Percentiles rank a stretch among this genome's conserved stretches.
Conservation (phyloP, 2,888 invertebrate genomes). For the Drosophila colorata region DNA sequence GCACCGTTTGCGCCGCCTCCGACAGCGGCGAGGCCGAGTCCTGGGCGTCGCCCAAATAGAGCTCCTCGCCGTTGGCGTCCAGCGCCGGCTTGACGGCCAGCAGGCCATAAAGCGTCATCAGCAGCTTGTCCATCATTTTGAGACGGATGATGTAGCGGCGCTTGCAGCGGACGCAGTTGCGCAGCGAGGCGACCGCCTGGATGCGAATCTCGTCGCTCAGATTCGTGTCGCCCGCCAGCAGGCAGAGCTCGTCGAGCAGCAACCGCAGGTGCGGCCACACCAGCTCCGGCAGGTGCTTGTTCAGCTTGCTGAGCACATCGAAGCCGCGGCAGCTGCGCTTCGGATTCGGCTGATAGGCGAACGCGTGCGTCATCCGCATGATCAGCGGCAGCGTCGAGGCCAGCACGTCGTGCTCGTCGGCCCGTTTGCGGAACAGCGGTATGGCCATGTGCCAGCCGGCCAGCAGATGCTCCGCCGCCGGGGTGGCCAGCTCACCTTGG, state of each 20-base stretch:
- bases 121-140: conserved; percentile 16
- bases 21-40: not conserved
- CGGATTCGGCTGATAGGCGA: conserved; percentile 11
- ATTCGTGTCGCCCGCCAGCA: not conserved
- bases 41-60: not conserved
- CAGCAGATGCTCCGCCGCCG: not conserved
- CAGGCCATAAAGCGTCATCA: not conserved
- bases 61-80: conserved; percentile 7
- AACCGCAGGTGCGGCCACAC: not conserved
- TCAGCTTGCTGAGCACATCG: conserved; percentile 4
- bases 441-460: not conserved
- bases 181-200: not conserved
- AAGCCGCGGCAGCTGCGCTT: conserved; percentile 9
- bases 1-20: conserved; percentile 5
- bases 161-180: conserved; percentile 1
- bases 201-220: conserved; percentile 3
- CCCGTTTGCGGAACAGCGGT: not conserved
- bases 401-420: not conserved
- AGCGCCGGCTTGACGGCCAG: conserved; percentile 3
- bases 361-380: not conserved
- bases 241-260: not conserved
- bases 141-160: not conserved
- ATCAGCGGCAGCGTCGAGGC: conserved; percentile 2
- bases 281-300: conserved; percentile 2
- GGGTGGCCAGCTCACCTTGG: not conserved